Conservation (phyloP, 2,888 invertebrate genomes). For the Napeogenes sylphis region DNA sequence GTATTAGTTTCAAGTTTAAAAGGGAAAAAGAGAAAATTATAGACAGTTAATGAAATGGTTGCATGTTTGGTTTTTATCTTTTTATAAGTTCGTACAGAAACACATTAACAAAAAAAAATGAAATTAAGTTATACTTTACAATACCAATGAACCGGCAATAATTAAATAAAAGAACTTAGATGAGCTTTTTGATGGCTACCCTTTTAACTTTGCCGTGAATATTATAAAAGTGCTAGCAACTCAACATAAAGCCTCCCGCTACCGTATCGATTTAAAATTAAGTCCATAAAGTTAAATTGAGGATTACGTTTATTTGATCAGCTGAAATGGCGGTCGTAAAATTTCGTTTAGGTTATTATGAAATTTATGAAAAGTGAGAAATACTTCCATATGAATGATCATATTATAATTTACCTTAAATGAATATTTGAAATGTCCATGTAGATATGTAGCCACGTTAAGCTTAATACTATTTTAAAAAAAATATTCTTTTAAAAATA, state of each 20-base stretch:
- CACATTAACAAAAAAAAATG: background rate
- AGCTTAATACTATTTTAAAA: too few relatives aligned
- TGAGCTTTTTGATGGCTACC: conserved; percentile 52
- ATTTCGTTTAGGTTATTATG: conserved; percentile 12
- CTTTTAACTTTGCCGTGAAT: conserved; percentile 58
- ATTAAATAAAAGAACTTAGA: conserved; percentile 45
- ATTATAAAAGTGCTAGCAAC: conserved; percentile 51
- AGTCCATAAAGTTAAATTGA: conserved; percentile 75
- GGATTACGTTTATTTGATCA: conserved; percentile 69
- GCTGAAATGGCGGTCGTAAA: conserved; percentile 38
- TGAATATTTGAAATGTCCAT: too few relatives aligned
- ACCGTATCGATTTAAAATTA: conserved; percentile 71
- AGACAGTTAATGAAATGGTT: too few relatives aligned
- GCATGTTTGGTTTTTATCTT: too few relatives aligned
- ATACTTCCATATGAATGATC: too few relatives aligned
- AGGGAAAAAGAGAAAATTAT: too few relatives aligned
- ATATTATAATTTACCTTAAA: too few relatives aligned
- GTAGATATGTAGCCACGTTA: too few relatives aligned
- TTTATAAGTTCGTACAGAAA: too few relatives aligned
- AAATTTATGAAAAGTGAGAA: too few relatives aligned
- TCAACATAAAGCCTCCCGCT: conserved; percentile 52
- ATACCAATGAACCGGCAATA: conserved; percentile 36
- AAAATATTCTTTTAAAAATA: too few relatives aligned
- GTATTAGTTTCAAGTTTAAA: too few relatives aligned
- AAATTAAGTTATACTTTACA: conserved; percentile 8